Base-by-base conservation (phyloP, 2,113 vertebrate genomes). In the Oreotragus oreotragus region DNA sequence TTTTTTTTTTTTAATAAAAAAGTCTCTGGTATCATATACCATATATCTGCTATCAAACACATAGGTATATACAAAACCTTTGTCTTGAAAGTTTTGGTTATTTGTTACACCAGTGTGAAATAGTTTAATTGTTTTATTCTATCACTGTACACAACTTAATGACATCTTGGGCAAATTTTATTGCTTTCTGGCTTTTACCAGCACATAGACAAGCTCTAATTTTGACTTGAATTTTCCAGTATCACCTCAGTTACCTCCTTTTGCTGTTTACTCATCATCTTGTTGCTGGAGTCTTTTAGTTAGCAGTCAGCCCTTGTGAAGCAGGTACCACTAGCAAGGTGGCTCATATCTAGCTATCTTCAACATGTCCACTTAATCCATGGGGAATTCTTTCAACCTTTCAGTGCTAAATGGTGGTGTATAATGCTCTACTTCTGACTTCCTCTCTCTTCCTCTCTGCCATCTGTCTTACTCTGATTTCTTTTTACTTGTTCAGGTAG, bases 1-100 rank as follows among this genome's bases (percentile, higher is more conserved):
- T 15, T 36, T 58, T 92, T 13, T 36, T 58, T 90, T 95, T 96
- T 87, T 49, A 84, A 43, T 43, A 77, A 92, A 95, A 89, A 79
- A 85, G 28, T 17, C 49, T 96, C 12, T 97, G 57, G 19, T 96
- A 39, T 94, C 49, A 64, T 25, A 79, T 93, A 39, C 7, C 10
- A 33, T 73, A 19, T 79, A 49, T 53, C 19, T 97, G 49, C 15
- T 60, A 49, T 89, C 49, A 70, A 19, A 96, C 2, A 88, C 49
- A 88, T 21, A 84, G 28, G 45, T 55, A 62, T 81, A 87, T n/a
- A n/a, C n/a, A 53, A 96, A 39, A 57, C 16, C 39, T 51, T 1
- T 93, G 95, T 84, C 33, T 96, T 96, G 25, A 43, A 81, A 79
- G 51, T 90, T 94, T 89, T n/a, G n/a, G 43, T 57, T 81, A 92